phyloP scores from a whole-genome alignment of 1,140 invertebrate genomes.

The Tetramorium parvispinum region DNA sequence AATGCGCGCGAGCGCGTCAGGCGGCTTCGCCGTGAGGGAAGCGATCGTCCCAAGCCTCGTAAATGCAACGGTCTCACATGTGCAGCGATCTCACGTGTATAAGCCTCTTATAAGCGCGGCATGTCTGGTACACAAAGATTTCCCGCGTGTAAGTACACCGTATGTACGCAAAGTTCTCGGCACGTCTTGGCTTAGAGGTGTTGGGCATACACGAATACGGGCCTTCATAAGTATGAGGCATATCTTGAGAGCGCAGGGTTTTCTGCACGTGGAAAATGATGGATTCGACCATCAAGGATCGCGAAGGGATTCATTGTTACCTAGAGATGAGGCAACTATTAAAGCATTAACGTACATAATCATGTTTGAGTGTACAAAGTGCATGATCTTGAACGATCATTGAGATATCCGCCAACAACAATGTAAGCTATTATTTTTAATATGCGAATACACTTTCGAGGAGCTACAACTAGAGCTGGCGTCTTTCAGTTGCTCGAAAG shows the following conservation, averaged over 20 bases:
- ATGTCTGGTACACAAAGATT: not conserved
- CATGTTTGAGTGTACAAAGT: not conserved
- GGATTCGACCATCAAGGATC: not conserved
- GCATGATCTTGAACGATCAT: not conserved
- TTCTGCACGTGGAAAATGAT: not conserved
- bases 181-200: not conserved
- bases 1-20: conserved; percentile 29
- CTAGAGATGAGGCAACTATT: not conserved
- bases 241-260: not conserved
- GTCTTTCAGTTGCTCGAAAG: not conserved
- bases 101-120: not conserved
- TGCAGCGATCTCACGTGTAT: conserved; percentile 17
- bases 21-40: not conserved
- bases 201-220: not conserved
- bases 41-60: not conserved
- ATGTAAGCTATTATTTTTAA: not conserved
- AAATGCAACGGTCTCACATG: conserved; percentile 18
- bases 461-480: not conserved
- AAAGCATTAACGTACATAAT: not conserved
- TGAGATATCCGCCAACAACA: not conserved
- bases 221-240: not conserved
- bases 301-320: not conserved
- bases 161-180: not conserved
- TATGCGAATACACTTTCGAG: not conserved
- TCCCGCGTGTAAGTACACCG: not conserved